phyloP scores from a whole-genome alignment of 2,797 vertebrate genomes.

The Malacoctenus gilli region DNA sequence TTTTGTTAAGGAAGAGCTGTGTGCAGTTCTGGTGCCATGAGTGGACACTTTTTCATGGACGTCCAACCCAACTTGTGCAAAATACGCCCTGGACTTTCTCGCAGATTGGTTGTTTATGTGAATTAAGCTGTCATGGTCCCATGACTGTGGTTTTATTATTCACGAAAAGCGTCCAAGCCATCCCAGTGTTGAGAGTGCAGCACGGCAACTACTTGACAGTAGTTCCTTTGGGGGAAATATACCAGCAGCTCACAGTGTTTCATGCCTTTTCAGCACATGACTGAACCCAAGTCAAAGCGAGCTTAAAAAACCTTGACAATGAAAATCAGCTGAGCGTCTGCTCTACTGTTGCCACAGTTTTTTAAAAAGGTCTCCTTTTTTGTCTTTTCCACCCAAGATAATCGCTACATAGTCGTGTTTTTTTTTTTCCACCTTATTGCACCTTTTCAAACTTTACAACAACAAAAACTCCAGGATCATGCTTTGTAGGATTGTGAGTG shows the following conservation, averaged over 20 bases:
- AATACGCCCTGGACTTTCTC: constrained; percentile 9
- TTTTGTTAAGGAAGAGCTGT: constrained; percentile 5
- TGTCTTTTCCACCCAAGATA: neutral
- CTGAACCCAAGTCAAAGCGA: constrained; percentile 5
- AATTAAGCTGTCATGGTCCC: constrained; percentile 29
- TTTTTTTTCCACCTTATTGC: neutral
- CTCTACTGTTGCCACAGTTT: too few species aligned
- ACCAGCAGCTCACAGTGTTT: too few species aligned
- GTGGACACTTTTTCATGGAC: constrained; percentile 5
- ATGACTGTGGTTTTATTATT: constrained; percentile 45
- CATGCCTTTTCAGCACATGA: constrained; percentile 7
- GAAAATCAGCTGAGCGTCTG: too few species aligned
- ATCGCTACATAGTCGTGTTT: too few species aligned
- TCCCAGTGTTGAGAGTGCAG: constrained; percentile 14
- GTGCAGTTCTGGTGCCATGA: neutral
- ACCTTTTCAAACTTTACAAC: constrained; percentile 1
- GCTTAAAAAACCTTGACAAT: neutral
- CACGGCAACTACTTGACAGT: neutral
- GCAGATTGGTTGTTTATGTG: constrained; percentile 16
- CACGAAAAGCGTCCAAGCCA: constrained; percentile 43
- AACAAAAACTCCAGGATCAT: constrained; percentile 2
- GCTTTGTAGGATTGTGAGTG: constrained; percentile 6
- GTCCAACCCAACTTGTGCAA: constrained; percentile 26
- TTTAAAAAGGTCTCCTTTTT: constrained; percentile 10
- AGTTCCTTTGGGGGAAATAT: neutral